phyloP scores from a whole-genome alignment of 2,888 invertebrate genomes.

The Parnassius apollo region DNA sequence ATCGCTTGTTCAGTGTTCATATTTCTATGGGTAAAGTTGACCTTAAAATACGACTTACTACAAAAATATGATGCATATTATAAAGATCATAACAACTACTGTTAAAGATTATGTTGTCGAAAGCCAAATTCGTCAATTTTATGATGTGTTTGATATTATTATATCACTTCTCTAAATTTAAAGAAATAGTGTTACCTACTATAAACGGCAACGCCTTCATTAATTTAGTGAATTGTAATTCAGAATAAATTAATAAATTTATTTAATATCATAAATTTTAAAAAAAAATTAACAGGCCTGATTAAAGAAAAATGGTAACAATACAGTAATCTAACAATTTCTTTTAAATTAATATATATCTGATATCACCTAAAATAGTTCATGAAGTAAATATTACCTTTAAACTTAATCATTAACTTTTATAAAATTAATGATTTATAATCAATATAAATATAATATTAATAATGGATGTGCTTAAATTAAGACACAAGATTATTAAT shows the following conservation, averaged over 20 bases:
- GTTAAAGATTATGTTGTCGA: too few species aligned
- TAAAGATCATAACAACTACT: too few species aligned
- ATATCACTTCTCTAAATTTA: too few species aligned
- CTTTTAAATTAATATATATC: slow-evolving; percentile 5
- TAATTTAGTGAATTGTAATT: too few species aligned
- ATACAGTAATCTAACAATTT: slow-evolving; percentile 16
- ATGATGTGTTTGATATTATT: too few species aligned
- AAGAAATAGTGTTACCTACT: too few species aligned
- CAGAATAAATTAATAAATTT: too few species aligned
- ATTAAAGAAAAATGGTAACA: slow-evolving; percentile 1
- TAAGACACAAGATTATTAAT: too few species aligned
- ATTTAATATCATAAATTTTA: too few species aligned
- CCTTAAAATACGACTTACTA: slow-evolving; percentile 9
- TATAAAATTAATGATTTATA: slow-evolving; percentile 3
- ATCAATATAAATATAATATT: slow-evolving; percentile 4
- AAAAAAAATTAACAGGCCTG: background rate
- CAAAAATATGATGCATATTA: background rate
- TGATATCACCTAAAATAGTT: background rate
- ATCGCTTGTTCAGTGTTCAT: slow-evolving; percentile 14
- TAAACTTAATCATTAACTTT: slow-evolving; percentile 8
- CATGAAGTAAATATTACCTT: too few species aligned
- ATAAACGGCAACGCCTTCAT: too few species aligned
- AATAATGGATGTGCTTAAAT: background rate
- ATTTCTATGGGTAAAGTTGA: slow-evolving; percentile 9
- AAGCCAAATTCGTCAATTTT: too few species aligned